phyloP scores from a whole-genome alignment of 2,113 vertebrate genomes.

The Phrynocephalus versicolor region DNA sequence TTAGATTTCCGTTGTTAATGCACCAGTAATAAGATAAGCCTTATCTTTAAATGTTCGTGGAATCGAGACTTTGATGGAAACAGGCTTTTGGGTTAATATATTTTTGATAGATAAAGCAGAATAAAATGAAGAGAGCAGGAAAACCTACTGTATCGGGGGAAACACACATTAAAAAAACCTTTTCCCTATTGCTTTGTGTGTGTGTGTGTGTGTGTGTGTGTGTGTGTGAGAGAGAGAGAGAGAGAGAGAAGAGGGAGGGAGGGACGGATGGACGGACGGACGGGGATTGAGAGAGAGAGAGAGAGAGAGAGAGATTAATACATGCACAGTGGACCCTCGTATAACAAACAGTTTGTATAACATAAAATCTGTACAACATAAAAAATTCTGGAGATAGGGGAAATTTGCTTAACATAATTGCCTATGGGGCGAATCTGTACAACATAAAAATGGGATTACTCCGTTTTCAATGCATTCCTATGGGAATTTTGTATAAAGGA shows the following conservation, averaged over 20 bases:
- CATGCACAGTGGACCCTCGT: no score
- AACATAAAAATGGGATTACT: no score
- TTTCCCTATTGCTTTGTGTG: not conserved
- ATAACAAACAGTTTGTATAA: no score
- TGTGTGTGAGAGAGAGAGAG: no score
- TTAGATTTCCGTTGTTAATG: slow-evolving; percentile 78
- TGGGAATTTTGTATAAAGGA: no score
- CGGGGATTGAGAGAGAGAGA: not conserved
- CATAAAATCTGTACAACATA: no score
- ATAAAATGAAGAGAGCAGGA: slow-evolving; percentile 64
- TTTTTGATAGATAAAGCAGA: slow-evolving; percentile 80
- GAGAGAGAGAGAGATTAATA: not conserved
- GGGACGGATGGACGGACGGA: no score
- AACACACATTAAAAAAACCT: slow-evolving; percentile 38
- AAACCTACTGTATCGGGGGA: slow-evolving; percentile 49
- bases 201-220: no score
- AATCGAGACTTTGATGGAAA: slow-evolving; percentile 80
- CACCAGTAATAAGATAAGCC: slow-evolving; percentile 78
- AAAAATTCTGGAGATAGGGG: no score
- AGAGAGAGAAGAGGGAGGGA: not conserved
- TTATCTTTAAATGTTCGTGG: slow-evolving; percentile 82
- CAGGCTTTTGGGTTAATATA: slow-evolving; percentile 81
- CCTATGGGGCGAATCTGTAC: no score
- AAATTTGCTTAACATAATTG: no score
- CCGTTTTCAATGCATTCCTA: no score